Evolutionary conservation across 2,113 vertebrate species (phyloP), one percentile per base, ranked within the genome.

Genomic region (Euleptes europaea): DNA sequence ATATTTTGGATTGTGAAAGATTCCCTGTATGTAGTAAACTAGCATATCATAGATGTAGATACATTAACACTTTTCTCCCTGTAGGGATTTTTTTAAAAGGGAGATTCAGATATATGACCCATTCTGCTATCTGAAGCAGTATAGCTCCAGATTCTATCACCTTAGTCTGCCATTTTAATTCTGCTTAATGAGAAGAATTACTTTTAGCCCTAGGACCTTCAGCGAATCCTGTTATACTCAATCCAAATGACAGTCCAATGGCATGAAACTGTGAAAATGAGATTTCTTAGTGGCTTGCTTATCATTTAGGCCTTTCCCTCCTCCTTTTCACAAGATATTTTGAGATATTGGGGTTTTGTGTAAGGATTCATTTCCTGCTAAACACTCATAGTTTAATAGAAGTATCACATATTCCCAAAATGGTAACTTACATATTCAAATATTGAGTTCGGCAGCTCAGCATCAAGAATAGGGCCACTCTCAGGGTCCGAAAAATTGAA

Each of bases 381-480:
- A 77, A 71, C 78, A 57, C 1, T 15, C 38, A 2, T 1, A 49
- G 83, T 72, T 47, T 72, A 47, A 83, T 26, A 78, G 0, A 65
- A 28, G n/a, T 10, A 66, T 83, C 54, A 57, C 8, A 13, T 10
- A 60, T 71, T 33, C 33, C 38, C 78, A 8, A 71, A 65, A 70
- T 85, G 31, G 9, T 76, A 57, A 96, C 97, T 97, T 96, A 99
- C 98, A 38, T 96, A 98, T 95, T 97, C 97, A 89, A 97, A 97
- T 84, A 98, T 82, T 88, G 97, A 95, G 76, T 95, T 98, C 42
- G 97, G 98, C 67, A 98, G 84, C 44, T 92, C 93, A 79, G 94
- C 97, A 80, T 98, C 98, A 86, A 99, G 95, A 76, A 98, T 96
- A 1, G 99, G 98, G 7, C 98, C 98, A 42, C 95, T 89, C 86